Evolutionary conservation across 2,113 vertebrate genomes (phyloP).

Genomic region (Cepphus grylle): DNA sequence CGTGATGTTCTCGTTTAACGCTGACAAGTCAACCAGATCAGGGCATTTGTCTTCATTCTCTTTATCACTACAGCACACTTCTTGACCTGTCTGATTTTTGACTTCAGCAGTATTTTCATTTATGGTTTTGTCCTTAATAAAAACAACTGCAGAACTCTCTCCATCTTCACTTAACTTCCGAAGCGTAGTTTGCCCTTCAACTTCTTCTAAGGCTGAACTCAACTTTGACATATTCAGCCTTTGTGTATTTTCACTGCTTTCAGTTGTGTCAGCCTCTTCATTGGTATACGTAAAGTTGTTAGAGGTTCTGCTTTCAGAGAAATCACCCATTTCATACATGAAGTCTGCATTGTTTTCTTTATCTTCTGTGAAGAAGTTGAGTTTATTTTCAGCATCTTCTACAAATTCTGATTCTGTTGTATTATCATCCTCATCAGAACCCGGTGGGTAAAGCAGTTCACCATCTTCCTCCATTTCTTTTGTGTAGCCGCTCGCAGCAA

Average conservation of each 20-base stretch:
- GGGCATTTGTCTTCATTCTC: constrained; percentile 74
- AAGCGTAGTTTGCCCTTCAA: constrained; percentile 67
- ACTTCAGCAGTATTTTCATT: background rate
- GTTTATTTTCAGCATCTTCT: constrained; percentile 35
- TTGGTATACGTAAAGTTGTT: background rate
- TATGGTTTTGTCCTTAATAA: background rate
- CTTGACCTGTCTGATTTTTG: background rate
- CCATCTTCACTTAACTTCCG: background rate
- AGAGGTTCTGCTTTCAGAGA: background rate
- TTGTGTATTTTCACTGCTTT: background rate
- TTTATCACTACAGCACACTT: background rate
- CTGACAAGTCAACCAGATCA: constrained; percentile 74
- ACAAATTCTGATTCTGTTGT: constrained; percentile 20
- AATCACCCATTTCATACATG: background rate
- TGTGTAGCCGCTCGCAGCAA: constrained; percentile 90
- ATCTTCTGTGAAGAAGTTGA: background rate
- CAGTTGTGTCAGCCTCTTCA: background rate
- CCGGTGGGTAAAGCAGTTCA: constrained; percentile 76
- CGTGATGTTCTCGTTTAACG: constrained; percentile 75
- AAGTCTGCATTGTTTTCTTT: background rate
- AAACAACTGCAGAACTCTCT: background rate
- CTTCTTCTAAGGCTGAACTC: constrained; percentile 73
- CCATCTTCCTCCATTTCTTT: constrained; percentile 86
- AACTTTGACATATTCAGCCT: constrained; percentile 73
- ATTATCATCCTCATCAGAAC: constrained; percentile 65